phyloP scores from a whole-genome alignment of 35 echinoderm and acorn worm species.

The Anneissia japonica region DNA sequence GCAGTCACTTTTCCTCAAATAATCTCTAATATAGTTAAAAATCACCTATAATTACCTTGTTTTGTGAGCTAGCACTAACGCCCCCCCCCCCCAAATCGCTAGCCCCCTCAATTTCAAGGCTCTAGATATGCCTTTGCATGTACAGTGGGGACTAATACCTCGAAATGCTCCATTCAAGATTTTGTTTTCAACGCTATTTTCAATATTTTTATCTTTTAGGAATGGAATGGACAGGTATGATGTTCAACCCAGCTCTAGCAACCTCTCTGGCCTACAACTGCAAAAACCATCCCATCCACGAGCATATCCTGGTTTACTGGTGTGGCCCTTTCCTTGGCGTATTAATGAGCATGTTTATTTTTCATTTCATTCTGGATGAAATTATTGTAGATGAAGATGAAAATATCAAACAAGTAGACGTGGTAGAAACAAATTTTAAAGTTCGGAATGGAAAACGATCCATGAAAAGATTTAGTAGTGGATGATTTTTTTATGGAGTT shows the following conservation, averaged over 20 bases:
- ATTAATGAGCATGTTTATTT: conserved; percentile 29
- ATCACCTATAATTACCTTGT: no score
- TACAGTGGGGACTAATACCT: no score
- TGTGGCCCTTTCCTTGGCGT: conserved; percentile 54
- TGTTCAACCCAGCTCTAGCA: conserved; percentile 78
- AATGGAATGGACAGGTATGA: conserved; percentile 78
- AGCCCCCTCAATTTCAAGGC: no score
- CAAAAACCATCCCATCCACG: conserved; percentile 46
- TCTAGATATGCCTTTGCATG: no score
- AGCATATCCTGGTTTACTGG: conserved; percentile 76
- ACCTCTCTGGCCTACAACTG: conserved; percentile 77
- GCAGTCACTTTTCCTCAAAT: no score
- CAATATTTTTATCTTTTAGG: conserved; percentile 38
- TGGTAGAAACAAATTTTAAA: background rate
- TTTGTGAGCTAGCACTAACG: no score
- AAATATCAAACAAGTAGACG: background rate
- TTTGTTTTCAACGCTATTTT: no score
- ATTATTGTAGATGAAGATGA: background rate
- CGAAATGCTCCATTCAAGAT: no score
- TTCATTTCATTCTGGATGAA: conserved; percentile 25
- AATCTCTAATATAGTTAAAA: no score
- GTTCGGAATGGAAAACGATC: background rate
- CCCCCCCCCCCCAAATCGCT: no score
- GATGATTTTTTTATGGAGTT: no score
- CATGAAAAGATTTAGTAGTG: background rate